phyloP scores from a whole-genome alignment of 2,888 invertebrate species.

The Protodeltote pygarga region DNA sequence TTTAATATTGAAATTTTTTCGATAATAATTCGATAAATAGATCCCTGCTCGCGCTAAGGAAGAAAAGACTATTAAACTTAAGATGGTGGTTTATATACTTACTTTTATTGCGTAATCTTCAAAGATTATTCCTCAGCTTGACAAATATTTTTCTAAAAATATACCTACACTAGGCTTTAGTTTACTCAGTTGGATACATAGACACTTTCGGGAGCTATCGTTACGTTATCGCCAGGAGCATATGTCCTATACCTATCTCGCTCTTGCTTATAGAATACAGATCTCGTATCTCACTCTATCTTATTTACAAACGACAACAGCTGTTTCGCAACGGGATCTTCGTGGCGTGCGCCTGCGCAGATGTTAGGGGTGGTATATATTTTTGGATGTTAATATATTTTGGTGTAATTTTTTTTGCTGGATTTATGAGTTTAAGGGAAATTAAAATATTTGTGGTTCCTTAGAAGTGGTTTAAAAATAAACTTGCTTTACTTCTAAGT shows the following conservation, averaged over 20 bases:
- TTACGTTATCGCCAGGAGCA: constrained; percentile 33
- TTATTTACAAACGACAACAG: constrained; percentile 67
- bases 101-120: too few relatives aligned
- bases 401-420: not conserved
- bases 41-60: too few relatives aligned
- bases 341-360: constrained; percentile 62
- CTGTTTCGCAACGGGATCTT: constrained; percentile 79
- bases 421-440: not conserved
- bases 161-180: constrained; percentile 16
- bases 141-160: constrained; percentile 30
- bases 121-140: constrained; percentile 12
- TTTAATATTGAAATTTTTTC: too few relatives aligned
- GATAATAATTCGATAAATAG: too few relatives aligned
- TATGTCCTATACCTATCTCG: constrained; percentile 38
- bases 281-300: constrained; percentile 51
- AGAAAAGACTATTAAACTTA: too few relatives aligned
- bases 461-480: not conserved
- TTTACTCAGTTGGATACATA: constrained; percentile 37
- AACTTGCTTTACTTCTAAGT: too few relatives aligned
- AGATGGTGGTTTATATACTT: too few relatives aligned
- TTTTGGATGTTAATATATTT: not conserved
- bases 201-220: constrained; percentile 25
- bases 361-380: constrained; percentile 48
- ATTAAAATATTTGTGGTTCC: not conserved
- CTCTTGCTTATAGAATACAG: constrained; percentile 17